Evolutionary conservation across 2,888 invertebrate species (phyloP).

Genomic region (Ecdyonurus torrentis): DNA sequence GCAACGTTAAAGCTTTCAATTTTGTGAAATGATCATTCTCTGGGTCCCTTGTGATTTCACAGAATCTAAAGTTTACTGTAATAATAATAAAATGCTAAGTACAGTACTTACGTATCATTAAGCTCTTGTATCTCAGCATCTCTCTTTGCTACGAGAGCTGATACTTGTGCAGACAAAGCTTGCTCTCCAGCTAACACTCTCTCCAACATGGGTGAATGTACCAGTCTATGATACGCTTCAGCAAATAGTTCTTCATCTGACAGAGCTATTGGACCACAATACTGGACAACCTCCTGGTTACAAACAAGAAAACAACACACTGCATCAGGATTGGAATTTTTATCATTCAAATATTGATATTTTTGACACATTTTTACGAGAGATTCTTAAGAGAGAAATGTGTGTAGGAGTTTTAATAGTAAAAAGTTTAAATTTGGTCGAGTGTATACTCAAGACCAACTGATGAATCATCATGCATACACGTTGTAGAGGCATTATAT

Average conservation of each 20-base stretch:
- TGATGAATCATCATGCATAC: too few relatives aligned
- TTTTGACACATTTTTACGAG: background rate
- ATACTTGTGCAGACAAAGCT: constrained; percentile 64
- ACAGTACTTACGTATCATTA: constrained; percentile 14
- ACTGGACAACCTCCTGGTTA: constrained; percentile 58
- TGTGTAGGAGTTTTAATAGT: background rate
- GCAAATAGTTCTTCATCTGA: constrained; percentile 76
- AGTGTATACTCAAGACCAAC: background rate
- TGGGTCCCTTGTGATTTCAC: too few relatives aligned
- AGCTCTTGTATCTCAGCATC: constrained; percentile 47
- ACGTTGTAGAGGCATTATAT: too few relatives aligned
- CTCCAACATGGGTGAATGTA: constrained; percentile 74
- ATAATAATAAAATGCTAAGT: background rate
- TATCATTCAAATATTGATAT: background rate
- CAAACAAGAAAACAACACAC: constrained; percentile 3
- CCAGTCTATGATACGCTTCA: constrained; percentile 62
- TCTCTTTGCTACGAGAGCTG: constrained; percentile 51
- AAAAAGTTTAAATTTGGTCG: background rate
- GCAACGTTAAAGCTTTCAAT: too few relatives aligned
- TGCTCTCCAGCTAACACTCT: constrained; percentile 79
- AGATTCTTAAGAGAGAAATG: too few relatives aligned
- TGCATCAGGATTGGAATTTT: background rate
- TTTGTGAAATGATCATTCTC: too few relatives aligned
- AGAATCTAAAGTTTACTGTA: background rate
- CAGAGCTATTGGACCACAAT: constrained; percentile 63